Conservation (phyloP, 2,888 invertebrate genomes). For the Netelia fuscicornis region DNA sequence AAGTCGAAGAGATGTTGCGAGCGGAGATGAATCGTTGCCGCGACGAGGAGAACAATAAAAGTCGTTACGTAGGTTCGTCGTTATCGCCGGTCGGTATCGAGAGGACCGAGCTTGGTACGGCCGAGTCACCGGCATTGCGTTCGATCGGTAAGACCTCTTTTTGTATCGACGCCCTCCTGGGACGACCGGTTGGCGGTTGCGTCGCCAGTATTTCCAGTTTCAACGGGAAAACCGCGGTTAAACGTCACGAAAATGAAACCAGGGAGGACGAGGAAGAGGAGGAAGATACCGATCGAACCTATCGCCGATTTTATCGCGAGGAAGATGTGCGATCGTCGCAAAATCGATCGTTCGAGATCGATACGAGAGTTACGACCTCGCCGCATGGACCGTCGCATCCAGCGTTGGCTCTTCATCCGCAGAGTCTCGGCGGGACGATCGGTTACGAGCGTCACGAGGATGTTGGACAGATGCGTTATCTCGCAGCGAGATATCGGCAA, state of each 20-base stretch:
- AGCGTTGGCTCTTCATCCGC: slow-evolving; percentile 15
- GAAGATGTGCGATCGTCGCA: slow-evolving; percentile 6
- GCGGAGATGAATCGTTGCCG: slow-evolving; percentile 62
- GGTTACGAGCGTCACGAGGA: slow-evolving; percentile 55
- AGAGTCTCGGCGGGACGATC: not conserved
- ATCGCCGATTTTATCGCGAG: slow-evolving; percentile 54
- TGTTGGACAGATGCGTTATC: slow-evolving; percentile 51
- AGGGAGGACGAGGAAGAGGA: slow-evolving; percentile 46
- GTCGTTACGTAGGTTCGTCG: slow-evolving; percentile 20
- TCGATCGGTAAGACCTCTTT: slow-evolving; percentile 90
- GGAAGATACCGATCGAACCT: slow-evolving; percentile 41
- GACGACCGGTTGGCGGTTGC: slow-evolving; percentile 85
- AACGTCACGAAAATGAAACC: slow-evolving; percentile 21
- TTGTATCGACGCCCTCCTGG: slow-evolving; percentile 95
- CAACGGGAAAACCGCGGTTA: slow-evolving; percentile 19
- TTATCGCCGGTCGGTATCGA: slow-evolving; percentile 45
- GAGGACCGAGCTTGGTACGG: slow-evolving; percentile 46
- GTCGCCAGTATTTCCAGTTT: slow-evolving; percentile 24
- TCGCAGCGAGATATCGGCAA: slow-evolving; percentile 50
- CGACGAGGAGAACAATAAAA: slow-evolving; percentile 55
- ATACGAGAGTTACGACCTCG: slow-evolving; percentile 57
- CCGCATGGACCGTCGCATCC: slow-evolving; percentile 58
- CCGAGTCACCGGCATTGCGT: slow-evolving; percentile 46
- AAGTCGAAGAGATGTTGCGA: slow-evolving; percentile 60
- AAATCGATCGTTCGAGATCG: slow-evolving; percentile 33